These are phyloP conservation scores for Mnemiopsis leidyi DNA, from an alignment of 37 sponge, comb jelly and placozoan genomes.

Conservation along the genomic window DNA sequence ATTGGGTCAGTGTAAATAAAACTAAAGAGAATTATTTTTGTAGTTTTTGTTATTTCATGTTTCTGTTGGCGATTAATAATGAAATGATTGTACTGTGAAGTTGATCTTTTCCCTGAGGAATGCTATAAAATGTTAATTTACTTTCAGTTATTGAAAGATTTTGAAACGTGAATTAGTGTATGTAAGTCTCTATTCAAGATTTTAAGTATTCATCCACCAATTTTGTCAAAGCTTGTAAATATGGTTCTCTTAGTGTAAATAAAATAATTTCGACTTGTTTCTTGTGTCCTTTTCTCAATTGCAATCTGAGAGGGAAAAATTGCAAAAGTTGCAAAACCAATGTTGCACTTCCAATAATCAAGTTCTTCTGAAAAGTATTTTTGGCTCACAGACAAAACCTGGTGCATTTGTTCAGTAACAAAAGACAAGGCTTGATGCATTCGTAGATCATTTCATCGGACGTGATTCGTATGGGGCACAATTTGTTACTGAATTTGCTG, in stretches of 20 bases:
- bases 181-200: neutral
- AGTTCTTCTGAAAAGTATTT: too few species aligned
- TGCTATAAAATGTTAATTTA: neutral
- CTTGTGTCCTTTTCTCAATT: too few species aligned
- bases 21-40: neutral
- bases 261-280: too few species aligned
- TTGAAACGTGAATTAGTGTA: neutral
- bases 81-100: neutral
- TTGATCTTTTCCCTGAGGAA: neutral
- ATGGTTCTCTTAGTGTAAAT: neutral
- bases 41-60: neutral
- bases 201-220: neutral
- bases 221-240: neutral
- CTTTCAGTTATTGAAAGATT: neutral
- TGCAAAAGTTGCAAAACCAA: too few species aligned
- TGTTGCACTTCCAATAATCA: too few species aligned
- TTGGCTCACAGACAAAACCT: too few species aligned
- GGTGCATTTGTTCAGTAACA: too few species aligned
- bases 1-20: neutral
- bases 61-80: neutral
- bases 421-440: too few species aligned
- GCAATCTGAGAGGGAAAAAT: too few species aligned
- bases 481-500: too few species aligned
- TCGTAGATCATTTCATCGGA: too few species aligned
- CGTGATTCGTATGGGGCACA: too few species aligned